Percentiles rank a stretch among this genome's conserved stretches.
Conservation (phyloP, 2,888 invertebrate species). For the Thymelicus lineola region DNA sequence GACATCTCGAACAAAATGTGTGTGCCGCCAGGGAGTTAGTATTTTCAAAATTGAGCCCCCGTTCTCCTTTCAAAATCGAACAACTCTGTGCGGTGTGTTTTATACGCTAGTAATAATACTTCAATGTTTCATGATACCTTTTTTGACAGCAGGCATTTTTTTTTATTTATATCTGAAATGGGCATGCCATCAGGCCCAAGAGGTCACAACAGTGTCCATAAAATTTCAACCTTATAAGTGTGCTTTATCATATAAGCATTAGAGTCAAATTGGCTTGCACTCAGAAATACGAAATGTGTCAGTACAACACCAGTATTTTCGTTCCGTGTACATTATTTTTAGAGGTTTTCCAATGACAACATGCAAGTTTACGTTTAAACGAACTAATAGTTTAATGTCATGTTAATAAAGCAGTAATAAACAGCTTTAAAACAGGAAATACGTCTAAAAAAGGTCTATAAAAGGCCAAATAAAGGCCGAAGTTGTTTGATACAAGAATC, state of each 20-base stretch:
- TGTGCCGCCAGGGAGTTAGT: too few species aligned
- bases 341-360: constrained; percentile 32
- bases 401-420: background rate
- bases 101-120: too few species aligned
- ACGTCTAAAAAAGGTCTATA: background rate
- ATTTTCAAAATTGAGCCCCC: too few species aligned
- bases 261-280: constrained; percentile 22
- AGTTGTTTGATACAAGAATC: constrained; percentile 34
- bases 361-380: background rate
- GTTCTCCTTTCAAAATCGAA: too few species aligned
- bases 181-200: background rate
- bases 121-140: too few species aligned
- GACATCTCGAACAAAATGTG: too few species aligned
- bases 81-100: too few species aligned
- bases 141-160: too few species aligned
- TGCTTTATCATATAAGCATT: constrained; percentile 14
- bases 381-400: background rate
- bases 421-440: background rate
- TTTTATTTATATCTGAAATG: background rate
- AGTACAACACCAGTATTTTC: constrained; percentile 22
- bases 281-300: constrained; percentile 15
- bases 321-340: constrained; percentile 35
- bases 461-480: constrained; percentile 25
- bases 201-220: background rate
- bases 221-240: background rate